Conservation (phyloP, 1,140 invertebrate genomes). For the Philopotamus ludificatus region DNA sequence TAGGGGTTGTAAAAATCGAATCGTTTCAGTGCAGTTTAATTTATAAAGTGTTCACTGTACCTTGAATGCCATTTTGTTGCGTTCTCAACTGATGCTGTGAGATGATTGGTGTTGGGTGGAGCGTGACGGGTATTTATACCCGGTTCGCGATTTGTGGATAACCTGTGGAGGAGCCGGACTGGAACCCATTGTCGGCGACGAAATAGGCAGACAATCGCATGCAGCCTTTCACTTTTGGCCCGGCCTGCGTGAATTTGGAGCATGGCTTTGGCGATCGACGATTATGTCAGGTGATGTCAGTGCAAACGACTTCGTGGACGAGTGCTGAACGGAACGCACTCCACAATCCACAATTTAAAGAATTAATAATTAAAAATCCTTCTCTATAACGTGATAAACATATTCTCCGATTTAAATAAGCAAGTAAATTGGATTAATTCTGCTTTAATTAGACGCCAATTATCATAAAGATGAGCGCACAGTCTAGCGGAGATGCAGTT, state of each 20-base stretch:
- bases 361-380: no score
- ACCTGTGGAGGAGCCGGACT: slow-evolving; percentile 10
- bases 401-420: no score
- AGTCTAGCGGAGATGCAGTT: no score
- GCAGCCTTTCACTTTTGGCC: slow-evolving; percentile 37
- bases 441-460: no score
- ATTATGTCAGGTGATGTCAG: slow-evolving; percentile 18
- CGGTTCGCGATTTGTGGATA: slow-evolving; percentile 4
- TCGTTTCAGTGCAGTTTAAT: neutral
- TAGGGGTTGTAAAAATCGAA: no score
- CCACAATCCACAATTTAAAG: no score
- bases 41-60: slow-evolving; percentile 17
- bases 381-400: no score
- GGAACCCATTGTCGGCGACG: slow-evolving; percentile 14
- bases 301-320: neutral
- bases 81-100: slow-evolving; percentile 18
- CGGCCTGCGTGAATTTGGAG: slow-evolving; percentile 10
- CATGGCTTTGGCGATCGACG: neutral
- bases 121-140: slow-evolving; percentile 34
- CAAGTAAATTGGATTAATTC: no score
- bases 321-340: no score
- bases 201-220: neutral
- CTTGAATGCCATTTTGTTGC: slow-evolving; percentile 39
- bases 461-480: no score
- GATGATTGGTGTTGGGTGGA: slow-evolving; percentile 22